phyloP scores from a whole-genome alignment of 2,888 invertebrate genomes.

The Blastobasis lacticolella region DNA sequence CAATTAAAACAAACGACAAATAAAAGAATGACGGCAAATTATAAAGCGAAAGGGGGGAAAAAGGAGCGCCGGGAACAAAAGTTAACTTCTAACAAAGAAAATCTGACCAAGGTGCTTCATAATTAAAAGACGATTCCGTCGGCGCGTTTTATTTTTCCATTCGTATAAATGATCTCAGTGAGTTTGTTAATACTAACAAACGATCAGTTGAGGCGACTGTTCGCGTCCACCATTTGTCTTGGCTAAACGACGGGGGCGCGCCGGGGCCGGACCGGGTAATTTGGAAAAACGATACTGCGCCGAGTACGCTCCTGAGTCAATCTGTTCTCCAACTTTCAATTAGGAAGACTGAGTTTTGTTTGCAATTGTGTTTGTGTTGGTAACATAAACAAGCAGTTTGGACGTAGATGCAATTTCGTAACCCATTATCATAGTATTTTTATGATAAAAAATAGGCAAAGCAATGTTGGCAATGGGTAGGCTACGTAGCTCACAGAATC shows the following conservation, averaged over 20 bases:
- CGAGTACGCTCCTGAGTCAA: constrained; percentile 18
- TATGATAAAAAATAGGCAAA: too few species aligned
- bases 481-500: too few species aligned
- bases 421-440: too few species aligned
- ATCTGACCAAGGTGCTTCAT: constrained; percentile 17
- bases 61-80: too few species aligned
- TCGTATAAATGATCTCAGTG: constrained; percentile 45
- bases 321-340: background rate
- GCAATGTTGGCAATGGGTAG: too few species aligned
- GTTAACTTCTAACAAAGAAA: constrained; percentile 17
- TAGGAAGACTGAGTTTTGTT: background rate
- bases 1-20: too few species aligned
- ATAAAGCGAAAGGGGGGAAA: too few species aligned
- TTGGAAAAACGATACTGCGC: constrained; percentile 49
- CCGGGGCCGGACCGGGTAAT: constrained; percentile 42
- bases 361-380: too few species aligned
- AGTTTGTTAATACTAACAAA: constrained; percentile 57
- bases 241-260: constrained; percentile 44
- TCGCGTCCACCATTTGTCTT: constrained; percentile 49
- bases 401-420: too few species aligned
- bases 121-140: constrained; percentile 30
- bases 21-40: too few species aligned
- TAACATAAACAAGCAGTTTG: too few species aligned
- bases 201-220: constrained; percentile 36
- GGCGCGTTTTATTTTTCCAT: constrained; percentile 37